Evolutionary conservation across 2,113 vertebrate genomes (phyloP).

Genomic region (Panurus biarmicus): DNA sequence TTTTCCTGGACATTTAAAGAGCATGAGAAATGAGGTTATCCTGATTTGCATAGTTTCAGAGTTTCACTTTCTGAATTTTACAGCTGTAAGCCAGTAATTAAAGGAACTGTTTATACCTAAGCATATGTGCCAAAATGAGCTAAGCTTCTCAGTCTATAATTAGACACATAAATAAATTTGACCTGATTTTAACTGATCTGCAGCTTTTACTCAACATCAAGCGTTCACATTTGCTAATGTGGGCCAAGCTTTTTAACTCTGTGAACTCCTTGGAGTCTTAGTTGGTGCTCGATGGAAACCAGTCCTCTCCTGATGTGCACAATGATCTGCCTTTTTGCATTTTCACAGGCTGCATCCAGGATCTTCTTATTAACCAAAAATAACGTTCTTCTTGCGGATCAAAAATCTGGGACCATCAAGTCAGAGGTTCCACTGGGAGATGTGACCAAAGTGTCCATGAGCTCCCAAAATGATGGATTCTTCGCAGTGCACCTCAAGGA

Average conservation of each 20-base stretch:
- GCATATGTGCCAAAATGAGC: not conserved
- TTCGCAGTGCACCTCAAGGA: constrained; percentile 94
- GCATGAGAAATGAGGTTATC: not conserved
- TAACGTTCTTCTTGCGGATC: constrained; percentile 89
- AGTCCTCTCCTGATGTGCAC: not conserved
- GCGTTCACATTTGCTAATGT: not conserved
- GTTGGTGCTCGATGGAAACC: not conserved
- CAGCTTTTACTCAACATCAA: not conserved
- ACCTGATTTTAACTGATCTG: not conserved
- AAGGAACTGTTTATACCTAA: not conserved
- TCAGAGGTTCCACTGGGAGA: constrained; percentile 88
- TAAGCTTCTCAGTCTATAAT: constrained; percentile 10
- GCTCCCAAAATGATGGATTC: constrained; percentile 91
- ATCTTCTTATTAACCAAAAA: constrained; percentile 96
- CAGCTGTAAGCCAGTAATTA: not conserved
- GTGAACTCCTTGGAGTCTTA: not conserved
- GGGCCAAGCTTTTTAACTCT: not conserved
- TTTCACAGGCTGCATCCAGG: constrained; percentile 76
- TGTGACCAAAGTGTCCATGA: constrained; percentile 90
- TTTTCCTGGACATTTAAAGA: not conserved
- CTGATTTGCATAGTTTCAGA: not conserved
- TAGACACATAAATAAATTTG: not conserved
- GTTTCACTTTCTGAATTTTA: not conserved
- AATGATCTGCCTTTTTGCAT: not conserved
- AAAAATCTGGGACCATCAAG: constrained; percentile 94